phyloP scores from a whole-genome alignment of 2,888 invertebrate species.

The Priocnemis perturbator region DNA sequence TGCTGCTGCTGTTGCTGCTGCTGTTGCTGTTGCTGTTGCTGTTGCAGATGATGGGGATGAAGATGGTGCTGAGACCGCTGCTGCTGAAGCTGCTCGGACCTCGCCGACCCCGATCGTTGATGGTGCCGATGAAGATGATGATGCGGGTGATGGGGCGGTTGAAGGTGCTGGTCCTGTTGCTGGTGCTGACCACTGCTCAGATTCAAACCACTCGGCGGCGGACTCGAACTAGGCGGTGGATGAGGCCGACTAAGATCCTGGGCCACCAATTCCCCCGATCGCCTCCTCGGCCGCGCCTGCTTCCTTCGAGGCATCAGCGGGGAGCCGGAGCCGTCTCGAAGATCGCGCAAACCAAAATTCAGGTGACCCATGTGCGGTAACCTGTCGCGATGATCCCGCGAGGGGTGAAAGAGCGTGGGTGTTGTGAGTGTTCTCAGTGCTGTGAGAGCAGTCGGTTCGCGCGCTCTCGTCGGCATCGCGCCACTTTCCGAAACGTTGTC shows the following conservation, averaged over 20 bases:
- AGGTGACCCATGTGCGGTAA: conserved; percentile 74
- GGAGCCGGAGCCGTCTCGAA: conserved; percentile 80
- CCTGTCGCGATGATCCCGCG: conserved; percentile 72
- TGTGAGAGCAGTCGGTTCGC: conserved; percentile 9
- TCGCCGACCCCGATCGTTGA: conserved; percentile 35
- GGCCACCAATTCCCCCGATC: conserved; percentile 85
- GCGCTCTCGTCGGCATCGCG: conserved; percentile 59
- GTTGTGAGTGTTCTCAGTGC: not conserved
- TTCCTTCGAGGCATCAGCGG: conserved; percentile 88
- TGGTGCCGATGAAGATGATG: conserved; percentile 50
- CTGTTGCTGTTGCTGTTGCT: conserved; percentile 38
- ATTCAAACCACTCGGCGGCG: conserved; percentile 63
- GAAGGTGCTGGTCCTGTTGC: conserved; percentile 39
- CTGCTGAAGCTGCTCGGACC: conserved; percentile 46
- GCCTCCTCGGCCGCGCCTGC: conserved; percentile 89
- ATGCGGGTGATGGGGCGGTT: conserved; percentile 33
- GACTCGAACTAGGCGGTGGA: conserved; percentile 67
- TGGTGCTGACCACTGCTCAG: conserved; percentile 52
- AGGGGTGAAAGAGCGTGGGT: conserved; percentile 40
- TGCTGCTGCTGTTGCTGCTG: conserved; percentile 47
- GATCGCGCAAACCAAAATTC: conserved; percentile 67
- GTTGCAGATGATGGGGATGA: conserved; percentile 47
- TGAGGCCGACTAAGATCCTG: conserved; percentile 79
- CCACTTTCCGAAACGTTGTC: conserved; percentile 66
- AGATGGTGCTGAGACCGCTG: conserved; percentile 44